Base-by-base conservation (phyloP, 2,888 invertebrate genomes). In the Lasioglossum leucozonium region DNA sequence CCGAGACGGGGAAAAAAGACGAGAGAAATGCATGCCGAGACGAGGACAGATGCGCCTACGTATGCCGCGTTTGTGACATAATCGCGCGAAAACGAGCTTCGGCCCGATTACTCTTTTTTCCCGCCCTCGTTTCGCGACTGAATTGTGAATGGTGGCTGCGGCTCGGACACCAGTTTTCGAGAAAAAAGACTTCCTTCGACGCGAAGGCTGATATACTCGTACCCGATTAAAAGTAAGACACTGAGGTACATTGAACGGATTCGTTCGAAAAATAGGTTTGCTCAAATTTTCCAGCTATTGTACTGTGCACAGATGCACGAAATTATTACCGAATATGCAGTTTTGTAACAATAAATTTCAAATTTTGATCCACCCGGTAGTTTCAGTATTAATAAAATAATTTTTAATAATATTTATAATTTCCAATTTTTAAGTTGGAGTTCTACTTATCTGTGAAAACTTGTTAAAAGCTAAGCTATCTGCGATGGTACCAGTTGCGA, bases 61-160 rank as follows among this genome's bases (percentile, higher is more conserved):
- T 55, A 72, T 75, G 58, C 55, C 74, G n/a, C 69, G 78, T 88
- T 77, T 86, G 79, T 86, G 88, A 88, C 88, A 86, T 88, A 88
- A 88, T 81, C 86, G 74, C 34, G 74, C 74, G 80, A 85, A 75
- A 80, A 88, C 85, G 67, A 76, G 71, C 77, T 86, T 40, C 77
- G 8, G 13, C 18, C 22, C 22, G 72, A 69, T 82, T 67, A 71
- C 71, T 71, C 67, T 75, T 81, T 87, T 74, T 62, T 71, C 51
- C 18, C 47, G 73, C 58, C 62, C 55, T 74, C 40, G 40, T 55
- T 78, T 65, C 77, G 77, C 26, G 73, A 69, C 77, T 51, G 34
- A 34, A 34, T 34, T 34, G 73, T 71, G 84, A 83, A 83, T 78
- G 81, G 75, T 55, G 34, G 65, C 16, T 4, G 16, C 30, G 34